phyloP scores from a whole-genome alignment of 2,888 invertebrate species.

The Cotesia congregata region DNA sequence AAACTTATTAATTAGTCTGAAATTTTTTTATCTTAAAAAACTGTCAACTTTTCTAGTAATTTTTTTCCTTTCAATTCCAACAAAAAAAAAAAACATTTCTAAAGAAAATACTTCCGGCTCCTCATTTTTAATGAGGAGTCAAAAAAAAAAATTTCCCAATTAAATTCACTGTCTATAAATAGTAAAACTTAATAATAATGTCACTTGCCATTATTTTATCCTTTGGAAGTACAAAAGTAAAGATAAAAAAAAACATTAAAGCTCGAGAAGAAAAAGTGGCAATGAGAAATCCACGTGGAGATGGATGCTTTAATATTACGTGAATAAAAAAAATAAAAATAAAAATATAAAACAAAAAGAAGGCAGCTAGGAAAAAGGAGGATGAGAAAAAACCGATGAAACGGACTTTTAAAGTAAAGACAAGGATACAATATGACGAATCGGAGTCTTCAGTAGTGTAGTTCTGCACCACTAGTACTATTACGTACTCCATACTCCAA shows the following conservation, averaged over 20 bases:
- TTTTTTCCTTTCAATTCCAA: too few species aligned
- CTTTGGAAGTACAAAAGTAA: constrained; percentile 14
- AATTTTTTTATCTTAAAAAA: too few species aligned
- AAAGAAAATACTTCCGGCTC: too few species aligned
- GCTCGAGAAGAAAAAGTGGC: constrained; percentile 28
- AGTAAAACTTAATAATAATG: constrained; percentile 1
- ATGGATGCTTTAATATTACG: constrained; percentile 39
- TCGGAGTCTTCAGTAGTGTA: not conserved
- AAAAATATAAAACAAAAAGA: constrained; percentile 39
- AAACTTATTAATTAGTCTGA: too few species aligned
- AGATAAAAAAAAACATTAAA: constrained; percentile 22
- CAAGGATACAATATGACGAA: constrained; percentile 43
- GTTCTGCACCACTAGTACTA: not conserved
- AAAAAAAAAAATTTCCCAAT: not conserved
- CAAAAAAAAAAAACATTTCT: too few species aligned
- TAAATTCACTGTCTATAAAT: not conserved
- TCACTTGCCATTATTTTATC: not conserved
- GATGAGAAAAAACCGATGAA: constrained; percentile 24
- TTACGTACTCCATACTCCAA: not conserved
- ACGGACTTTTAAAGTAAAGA: constrained; percentile 17
- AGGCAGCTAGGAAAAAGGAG: constrained; percentile 28
- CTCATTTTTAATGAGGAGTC: not conserved
- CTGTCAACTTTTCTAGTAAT: too few species aligned
- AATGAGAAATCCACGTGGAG: constrained; percentile 33
- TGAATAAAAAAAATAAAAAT: constrained; percentile 44